Evolutionary conservation across 2,888 invertebrate species (phyloP), one percentile per base, ranked within the genome.

Genomic region (Chloroclystis v-ata): DNA sequence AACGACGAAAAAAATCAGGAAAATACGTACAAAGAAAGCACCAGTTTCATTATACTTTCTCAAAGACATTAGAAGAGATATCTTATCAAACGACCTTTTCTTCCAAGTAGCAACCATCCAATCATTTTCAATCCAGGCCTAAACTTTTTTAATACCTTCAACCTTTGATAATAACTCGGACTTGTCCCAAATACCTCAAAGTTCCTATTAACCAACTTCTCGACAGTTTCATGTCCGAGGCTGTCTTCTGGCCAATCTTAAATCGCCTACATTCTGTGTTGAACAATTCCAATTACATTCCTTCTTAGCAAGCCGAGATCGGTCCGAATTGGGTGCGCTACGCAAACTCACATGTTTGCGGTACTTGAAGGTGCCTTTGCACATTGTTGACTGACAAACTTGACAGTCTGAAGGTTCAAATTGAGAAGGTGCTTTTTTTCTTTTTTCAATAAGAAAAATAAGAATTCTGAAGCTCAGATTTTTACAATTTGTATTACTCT

Each of bases 251-350:
- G 61, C 67, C 70, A 67, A 79, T 80, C 79, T 80, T 77, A 75
- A 76, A 81, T 78, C 75, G 72, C 74, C 73, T 72, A 73, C 78
- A 79, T 78, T 78, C 74, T 78, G 72, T 73, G 67, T 69, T 58
- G 69, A 84, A 83, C 84, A 82, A 83, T 82, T 83, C 79, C 81
- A 83, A 84, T 84, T 82, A 82, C 78, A 82, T 76, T 78, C 75
- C 69, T 49, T 43, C 44, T 52, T 59, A 65, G 67, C 67, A 68
- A 35, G 20, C 20, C 35, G 35, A 35, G 16, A 35, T 35, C 10
- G 11, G 35, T 20, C 35, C 20, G 20, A 35, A 35, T 35, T 24
- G 33, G 6, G 33, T 9, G 2, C 1, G 32, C 16, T 16, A 16
- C 16, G 9, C 9, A 6, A 9, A 13, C n/a, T n/a, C n/a, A 33